A percentile compares a stretch with the other conserved stretches of the same genome.
These are phyloP conservation scores for Crematogaster levior DNA, from an alignment of 2,888 invertebrate genomes.

Conservation along the genomic window DNA sequence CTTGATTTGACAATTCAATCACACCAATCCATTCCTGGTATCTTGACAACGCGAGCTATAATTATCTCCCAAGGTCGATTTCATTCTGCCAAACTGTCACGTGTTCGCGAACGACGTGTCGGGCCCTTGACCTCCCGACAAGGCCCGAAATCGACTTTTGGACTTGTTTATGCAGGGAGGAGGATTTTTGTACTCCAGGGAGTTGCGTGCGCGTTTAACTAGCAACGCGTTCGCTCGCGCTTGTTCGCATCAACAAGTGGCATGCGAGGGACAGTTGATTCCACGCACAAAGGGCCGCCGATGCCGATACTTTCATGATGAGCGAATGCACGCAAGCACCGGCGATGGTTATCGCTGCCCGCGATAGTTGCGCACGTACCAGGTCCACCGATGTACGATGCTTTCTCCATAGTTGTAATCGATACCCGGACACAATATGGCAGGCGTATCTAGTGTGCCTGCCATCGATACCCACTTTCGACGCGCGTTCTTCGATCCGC, in stretches of 20 bases:
- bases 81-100: not conserved
- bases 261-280: conserved; percentile 59
- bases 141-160: not conserved
- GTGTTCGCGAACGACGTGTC: not conserved
- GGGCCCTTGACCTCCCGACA: not conserved
- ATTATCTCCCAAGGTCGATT: not conserved
- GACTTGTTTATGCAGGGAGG: not conserved
- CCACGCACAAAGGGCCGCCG: conserved; percentile 54
- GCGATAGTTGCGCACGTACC: conserved; percentile 39
- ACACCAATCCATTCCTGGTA: not conserved
- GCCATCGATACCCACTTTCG: conserved; percentile 51
- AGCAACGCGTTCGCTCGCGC: conserved; percentile 59
- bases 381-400: conserved; percentile 23
- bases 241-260: conserved; percentile 73
- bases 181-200: not conserved
- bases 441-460: conserved; percentile 26
- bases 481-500: conserved; percentile 44
- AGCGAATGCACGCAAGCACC: conserved; percentile 64
- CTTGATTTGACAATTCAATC: not conserved
- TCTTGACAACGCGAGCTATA: not conserved
- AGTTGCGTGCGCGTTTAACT: conserved; percentile 58
- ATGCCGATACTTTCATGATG: conserved; percentile 69
- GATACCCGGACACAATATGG: conserved; percentile 30
- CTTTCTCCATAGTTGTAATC: conserved; percentile 40
- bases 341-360: conserved; percentile 60